phyloP scores from a whole-genome alignment of 2,113 vertebrate species.

The Saiga tatarica region DNA sequence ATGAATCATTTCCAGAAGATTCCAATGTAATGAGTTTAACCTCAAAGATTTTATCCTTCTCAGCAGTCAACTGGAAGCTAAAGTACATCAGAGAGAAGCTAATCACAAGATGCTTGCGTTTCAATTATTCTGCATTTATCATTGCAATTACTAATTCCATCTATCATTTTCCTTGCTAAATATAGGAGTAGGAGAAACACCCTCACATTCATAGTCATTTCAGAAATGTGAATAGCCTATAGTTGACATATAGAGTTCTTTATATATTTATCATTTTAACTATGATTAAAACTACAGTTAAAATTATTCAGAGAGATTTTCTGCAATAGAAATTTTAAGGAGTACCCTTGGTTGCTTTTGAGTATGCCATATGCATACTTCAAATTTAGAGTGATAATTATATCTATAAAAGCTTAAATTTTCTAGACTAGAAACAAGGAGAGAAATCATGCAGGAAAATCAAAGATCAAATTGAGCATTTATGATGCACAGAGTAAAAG shows the following conservation, averaged over 20 bases:
- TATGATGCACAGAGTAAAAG: slow-evolving; percentile 61
- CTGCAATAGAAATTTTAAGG: background rate
- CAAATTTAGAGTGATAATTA: slow-evolving; percentile 70
- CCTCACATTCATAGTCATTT: background rate
- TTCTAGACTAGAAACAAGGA: slow-evolving; percentile 63
- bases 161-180: slow-evolving; percentile 39
- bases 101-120: slow-evolving; percentile 49
- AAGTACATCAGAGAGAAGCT: slow-evolving; percentile 55
- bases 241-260: background rate
- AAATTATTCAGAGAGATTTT: slow-evolving; percentile 6
- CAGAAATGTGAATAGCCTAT: background rate
- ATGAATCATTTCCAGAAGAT: background rate
- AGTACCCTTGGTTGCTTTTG: slow-evolving; percentile 20
- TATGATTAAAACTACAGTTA: background rate
- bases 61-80: slow-evolving; percentile 44
- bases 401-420: slow-evolving; percentile 47
- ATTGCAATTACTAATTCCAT: slow-evolving; percentile 11
- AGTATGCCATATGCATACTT: background rate
- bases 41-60: slow-evolving; percentile 43
- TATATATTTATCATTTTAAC: slow-evolving; percentile 21
- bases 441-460: slow-evolving; percentile 72
- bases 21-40: slow-evolving; percentile 40
- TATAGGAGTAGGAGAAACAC: slow-evolving; percentile 43
- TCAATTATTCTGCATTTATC: slow-evolving; percentile 61
- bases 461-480: slow-evolving; percentile 67